phyloP scores from a whole-genome alignment of 2,113 vertebrate genomes.

The Paramormyrops kingsleyae region DNA sequence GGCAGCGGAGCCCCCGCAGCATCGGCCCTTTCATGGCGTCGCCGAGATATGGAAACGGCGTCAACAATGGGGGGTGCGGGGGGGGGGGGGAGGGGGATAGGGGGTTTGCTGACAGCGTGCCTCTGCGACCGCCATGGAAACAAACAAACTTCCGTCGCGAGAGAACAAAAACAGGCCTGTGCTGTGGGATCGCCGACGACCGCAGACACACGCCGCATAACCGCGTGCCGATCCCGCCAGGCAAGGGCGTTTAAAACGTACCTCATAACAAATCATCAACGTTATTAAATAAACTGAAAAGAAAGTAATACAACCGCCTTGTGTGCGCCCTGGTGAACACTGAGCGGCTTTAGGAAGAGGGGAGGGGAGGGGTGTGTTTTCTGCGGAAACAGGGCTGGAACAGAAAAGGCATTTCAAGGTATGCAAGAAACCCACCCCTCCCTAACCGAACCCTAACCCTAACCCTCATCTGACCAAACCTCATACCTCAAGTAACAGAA shows the following conservation, averaged over 20 bases:
- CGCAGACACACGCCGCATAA: neutral
- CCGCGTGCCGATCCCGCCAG: neutral
- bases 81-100: neutral
- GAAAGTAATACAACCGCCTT: neutral
- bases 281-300: neutral
- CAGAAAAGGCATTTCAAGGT: neutral
- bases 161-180: neutral
- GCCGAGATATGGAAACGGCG: neutral
- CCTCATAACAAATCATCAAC: neutral
- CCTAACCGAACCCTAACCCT: neutral
- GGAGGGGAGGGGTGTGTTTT: neutral
- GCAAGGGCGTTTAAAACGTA: neutral
- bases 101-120: neutral
- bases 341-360: neutral
- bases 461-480: neutral
- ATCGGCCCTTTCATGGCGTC: neutral
- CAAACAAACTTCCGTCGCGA: neutral
- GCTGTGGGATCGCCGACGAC: neutral
- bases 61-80: neutral
- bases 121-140: neutral
- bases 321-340: neutral
- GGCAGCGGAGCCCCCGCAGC: neutral
- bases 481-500: neutral
- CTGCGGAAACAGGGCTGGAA: neutral
- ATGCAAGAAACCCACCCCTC: neutral